A percentile compares a stretch with the other conserved stretches of the same genome.
These are phyloP conservation scores for Rhombomys opimus DNA, from an alignment of 2,113 vertebrate species.

Conservation along the genomic window DNA sequence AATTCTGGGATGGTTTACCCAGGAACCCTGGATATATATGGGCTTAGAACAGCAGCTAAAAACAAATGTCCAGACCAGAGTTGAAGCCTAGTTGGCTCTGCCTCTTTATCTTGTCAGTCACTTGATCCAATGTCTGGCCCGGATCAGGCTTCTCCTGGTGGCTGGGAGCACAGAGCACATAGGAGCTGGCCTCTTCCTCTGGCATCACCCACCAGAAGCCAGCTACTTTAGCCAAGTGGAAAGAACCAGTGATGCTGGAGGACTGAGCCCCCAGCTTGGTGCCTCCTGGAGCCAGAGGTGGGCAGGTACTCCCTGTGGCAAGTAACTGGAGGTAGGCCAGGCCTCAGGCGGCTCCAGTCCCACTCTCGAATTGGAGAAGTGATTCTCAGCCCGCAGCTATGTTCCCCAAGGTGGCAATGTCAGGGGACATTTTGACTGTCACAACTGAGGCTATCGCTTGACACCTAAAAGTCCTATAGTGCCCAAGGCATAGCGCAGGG, in stretches of 20 bases:
- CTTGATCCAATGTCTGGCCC: not conserved
- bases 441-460: not conserved
- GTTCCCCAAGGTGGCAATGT: not conserved
- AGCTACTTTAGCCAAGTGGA: not conserved
- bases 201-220: not conserved
- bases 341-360: not conserved
- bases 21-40: not conserved
- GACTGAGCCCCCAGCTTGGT: not conserved
- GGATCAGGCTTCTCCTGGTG: not conserved
- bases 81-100: not conserved
- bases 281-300: not conserved
- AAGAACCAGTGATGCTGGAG: not conserved
- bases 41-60: not conserved
- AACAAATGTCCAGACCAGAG: not conserved
- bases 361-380: too few species aligned
- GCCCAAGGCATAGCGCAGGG: not conserved
- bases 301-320: not conserved
- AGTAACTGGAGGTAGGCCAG: not conserved
- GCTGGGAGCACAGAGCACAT: not conserved
- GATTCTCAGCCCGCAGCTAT: not conserved
- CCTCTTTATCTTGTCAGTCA: not conserved
- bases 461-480: not conserved
- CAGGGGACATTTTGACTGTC: not conserved
- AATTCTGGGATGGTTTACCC: not conserved
- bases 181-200: not conserved